These are phyloP conservation scores for Megastigmus dorsalis DNA, from an alignment of 2,888 invertebrate genomes.

Conservation along the genomic window DNA sequence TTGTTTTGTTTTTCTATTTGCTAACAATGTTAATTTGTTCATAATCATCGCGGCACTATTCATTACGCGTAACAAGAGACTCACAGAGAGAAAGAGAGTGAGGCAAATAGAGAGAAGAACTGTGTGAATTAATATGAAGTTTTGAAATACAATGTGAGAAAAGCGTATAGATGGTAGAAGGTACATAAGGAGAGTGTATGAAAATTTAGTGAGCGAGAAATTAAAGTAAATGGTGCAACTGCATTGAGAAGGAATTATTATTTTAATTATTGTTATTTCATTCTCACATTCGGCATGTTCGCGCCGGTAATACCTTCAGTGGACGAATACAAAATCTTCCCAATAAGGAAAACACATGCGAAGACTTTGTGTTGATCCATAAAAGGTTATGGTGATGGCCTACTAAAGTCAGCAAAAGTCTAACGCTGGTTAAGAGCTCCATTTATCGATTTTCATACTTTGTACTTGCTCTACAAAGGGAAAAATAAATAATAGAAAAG, in stretches of 20 bases:
- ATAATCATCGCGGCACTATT: conserved; percentile 35
- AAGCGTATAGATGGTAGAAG: no score
- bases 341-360: not conserved
- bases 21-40: conserved; percentile 33
- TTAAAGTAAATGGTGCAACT: not conserved
- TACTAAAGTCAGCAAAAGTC: no score
- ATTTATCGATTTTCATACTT: no score
- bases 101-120: conserved; percentile 42
- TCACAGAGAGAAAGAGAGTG: conserved; percentile 52
- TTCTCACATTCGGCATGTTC: no score
- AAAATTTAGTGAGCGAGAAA: conserved; percentile 13
- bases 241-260: conserved; percentile 26
- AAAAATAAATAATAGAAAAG: no score
- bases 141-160: conserved; percentile 17
- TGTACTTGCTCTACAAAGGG: no score
- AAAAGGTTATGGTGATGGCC: no score
- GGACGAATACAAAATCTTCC: not conserved
- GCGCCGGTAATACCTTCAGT: not conserved
- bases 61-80: conserved; percentile 27
- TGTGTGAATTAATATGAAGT: conserved; percentile 33
- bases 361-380: no score
- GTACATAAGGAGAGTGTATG: conserved; percentile 10
- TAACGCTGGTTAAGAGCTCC: no score
- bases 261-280: not conserved
- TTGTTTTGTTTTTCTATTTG: not conserved